Percentiles rank a stretch among this genome's conserved stretches.
phyloP scores from a whole-genome alignment of 2,797 vertebrate genomes.

The Cottoperca gobio region DNA sequence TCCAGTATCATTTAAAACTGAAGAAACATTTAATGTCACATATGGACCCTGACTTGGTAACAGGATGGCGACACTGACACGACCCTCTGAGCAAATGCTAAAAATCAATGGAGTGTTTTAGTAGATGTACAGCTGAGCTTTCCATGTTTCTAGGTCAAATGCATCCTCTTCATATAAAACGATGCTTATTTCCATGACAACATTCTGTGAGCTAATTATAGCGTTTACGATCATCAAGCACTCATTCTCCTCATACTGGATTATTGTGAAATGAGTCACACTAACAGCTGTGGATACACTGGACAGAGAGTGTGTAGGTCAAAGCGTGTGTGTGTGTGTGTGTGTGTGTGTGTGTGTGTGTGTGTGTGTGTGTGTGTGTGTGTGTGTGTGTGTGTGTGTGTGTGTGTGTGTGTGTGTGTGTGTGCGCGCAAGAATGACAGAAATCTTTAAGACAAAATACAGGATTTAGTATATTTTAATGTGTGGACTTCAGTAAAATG shows the following conservation, averaged over 20 bases:
- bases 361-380: too few species aligned
- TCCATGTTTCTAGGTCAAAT: constrained; percentile 34
- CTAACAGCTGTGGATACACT: constrained; percentile 31
- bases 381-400: neutral
- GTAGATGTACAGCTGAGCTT: neutral
- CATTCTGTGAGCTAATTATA: constrained; percentile 50
- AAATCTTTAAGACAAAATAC: neutral
- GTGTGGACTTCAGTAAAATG: neutral
- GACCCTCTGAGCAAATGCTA: neutral
- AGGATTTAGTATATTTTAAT: neutral
- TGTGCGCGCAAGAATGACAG: neutral
- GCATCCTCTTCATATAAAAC: constrained; percentile 18
- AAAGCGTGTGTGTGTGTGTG: neutral
- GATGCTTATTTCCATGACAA: constrained; percentile 59
- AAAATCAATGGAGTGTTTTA: neutral
- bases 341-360: neutral
- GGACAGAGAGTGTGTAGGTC: neutral
- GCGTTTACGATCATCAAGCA: constrained; percentile 10
- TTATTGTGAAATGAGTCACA: constrained; percentile 43
- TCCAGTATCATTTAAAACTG: neutral
- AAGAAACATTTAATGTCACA: neutral
- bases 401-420: neutral
- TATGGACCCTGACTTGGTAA: neutral
- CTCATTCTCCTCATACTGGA: constrained; percentile 23
- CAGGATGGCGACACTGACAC: neutral